Evolutionary conservation across 1,140 invertebrate genomes (phyloP).

Genomic region (Aleiodes sp.): DNA sequence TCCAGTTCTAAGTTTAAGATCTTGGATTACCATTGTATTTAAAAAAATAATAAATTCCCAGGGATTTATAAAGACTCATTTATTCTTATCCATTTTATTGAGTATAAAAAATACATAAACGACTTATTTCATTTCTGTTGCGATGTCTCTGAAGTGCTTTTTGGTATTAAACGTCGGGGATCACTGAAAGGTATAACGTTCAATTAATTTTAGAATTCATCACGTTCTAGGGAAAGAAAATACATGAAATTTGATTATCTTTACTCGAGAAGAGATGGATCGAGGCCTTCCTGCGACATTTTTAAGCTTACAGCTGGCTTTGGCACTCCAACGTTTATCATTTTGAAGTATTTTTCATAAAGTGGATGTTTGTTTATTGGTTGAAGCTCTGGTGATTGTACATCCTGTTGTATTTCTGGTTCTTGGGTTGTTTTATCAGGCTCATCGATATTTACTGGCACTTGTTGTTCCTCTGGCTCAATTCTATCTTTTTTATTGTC

Average conservation of each 20-base stretch:
- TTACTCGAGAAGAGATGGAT: conserved; percentile 81
- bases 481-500: conserved; percentile 40
- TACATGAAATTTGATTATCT: conserved; percentile 37
- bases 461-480: conserved; percentile 25
- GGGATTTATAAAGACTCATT: conserved; percentile 47
- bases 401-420: conserved; percentile 40
- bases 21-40: conserved; percentile 45
- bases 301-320: conserved; percentile 82
- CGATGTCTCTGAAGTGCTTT: conserved; percentile 20
- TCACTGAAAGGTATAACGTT: conserved; percentile 34
- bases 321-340: conserved; percentile 87
- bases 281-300: conserved; percentile 82
- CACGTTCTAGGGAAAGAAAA: neutral
- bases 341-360: conserved; percentile 86
- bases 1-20: conserved; percentile 28
- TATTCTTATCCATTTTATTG: conserved; percentile 40
- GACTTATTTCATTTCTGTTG: neutral
- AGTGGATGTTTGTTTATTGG: conserved; percentile 70
- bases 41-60: conserved; percentile 55
- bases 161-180: conserved; percentile 43
- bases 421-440: conserved; percentile 36
- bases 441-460: conserved; percentile 30
- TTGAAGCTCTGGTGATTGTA: conserved; percentile 32
- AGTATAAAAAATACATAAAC: conserved; percentile 43
- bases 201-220: neutral